Percentiles rank a stretch among this genome's conserved stretches.
Evolutionary conservation across 2,113 vertebrate species (phyloP).

Genomic region (Thunnus maccoyii): DNA sequence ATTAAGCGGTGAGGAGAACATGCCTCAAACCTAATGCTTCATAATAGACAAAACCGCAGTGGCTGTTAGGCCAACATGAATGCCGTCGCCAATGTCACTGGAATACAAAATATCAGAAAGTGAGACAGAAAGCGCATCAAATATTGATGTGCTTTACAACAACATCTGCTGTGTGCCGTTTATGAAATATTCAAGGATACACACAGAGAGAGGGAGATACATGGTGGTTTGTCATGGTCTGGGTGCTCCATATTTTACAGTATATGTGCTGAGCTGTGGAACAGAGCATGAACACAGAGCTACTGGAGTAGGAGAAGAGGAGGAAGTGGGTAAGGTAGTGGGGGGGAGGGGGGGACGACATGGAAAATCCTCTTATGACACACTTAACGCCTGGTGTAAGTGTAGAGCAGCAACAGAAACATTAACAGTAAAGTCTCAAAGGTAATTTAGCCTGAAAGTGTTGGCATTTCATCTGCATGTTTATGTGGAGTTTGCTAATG

Average conservation of each 20-base stretch:
- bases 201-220: conserved; percentile 44
- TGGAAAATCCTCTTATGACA: conserved; percentile 45
- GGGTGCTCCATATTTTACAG: conserved; percentile 55
- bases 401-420: conserved; percentile 10
- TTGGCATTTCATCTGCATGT: conserved; percentile 43
- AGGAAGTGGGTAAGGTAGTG: neutral
- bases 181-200: conserved; percentile 79
- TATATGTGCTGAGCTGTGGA: conserved; percentile 62
- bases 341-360: neutral
- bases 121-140: conserved; percentile 71
- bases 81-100: conserved; percentile 42
- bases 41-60: conserved; percentile 57
- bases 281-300: conserved; percentile 38
- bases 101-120: conserved; percentile 70
- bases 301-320: conserved; percentile 2
- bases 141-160: conserved; percentile 75
- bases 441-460: conserved; percentile 40
- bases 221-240: conserved; percentile 62
- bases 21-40: conserved; percentile 51
- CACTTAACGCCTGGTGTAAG: conserved; percentile 10
- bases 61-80: conserved; percentile 52
- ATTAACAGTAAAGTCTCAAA: conserved; percentile 27
- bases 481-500: conserved; percentile 47
- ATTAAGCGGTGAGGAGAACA: conserved; percentile 46
- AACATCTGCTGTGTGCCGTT: conserved; percentile 73